These are phyloP conservation scores for Muscidifurax raptorellus DNA, from an alignment of 1,140 invertebrate genomes.

Conservation along the genomic window DNA sequence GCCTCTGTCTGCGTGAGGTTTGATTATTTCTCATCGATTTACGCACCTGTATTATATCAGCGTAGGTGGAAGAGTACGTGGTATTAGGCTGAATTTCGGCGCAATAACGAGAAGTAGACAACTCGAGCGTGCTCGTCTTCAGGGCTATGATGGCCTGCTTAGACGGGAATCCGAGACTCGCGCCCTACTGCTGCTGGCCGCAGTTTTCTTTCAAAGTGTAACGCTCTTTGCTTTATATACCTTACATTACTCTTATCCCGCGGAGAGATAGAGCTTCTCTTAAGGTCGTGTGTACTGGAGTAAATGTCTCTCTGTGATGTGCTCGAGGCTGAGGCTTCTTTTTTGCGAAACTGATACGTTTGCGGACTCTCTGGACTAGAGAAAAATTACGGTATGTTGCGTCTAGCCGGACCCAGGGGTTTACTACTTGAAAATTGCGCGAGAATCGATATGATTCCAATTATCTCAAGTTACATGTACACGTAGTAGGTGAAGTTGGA, in stretches of 20 bases:
- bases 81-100: no score
- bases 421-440: background rate
- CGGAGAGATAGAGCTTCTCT: no score
- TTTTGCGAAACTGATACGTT: no score
- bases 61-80: background rate
- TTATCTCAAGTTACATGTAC: no score
- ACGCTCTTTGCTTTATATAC: background rate
- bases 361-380: no score
- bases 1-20: background rate
- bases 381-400: no score
- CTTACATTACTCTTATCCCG: no score
- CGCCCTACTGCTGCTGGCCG: background rate
- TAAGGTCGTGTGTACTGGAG: no score
- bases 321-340: no score
- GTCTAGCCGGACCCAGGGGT: background rate
- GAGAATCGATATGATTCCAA: background rate
- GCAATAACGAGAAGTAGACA: background rate
- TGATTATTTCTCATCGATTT: background rate
- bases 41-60: background rate
- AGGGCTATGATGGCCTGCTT: background rate
- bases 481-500: no score
- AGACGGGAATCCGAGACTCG: background rate
- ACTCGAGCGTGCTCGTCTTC: no score
- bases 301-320: no score
- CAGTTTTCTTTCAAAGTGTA: background rate